These are phyloP conservation scores for Plecotus auritus DNA, from an alignment of 2,113 vertebrate genomes.

Conservation along the genomic window DNA sequence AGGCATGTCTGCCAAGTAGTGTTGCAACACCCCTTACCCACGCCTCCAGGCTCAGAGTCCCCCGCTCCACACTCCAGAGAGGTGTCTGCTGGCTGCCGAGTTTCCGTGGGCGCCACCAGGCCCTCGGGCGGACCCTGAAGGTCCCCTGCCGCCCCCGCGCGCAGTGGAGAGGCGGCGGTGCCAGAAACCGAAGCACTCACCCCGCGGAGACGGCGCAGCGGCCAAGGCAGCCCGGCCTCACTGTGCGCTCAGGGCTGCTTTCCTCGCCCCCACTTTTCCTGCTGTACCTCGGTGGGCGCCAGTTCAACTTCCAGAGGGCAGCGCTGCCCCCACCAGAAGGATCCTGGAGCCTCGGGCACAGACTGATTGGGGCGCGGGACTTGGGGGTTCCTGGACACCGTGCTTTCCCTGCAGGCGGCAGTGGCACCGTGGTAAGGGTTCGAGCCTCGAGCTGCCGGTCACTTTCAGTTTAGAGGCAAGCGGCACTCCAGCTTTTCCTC, in stretches of 20 bases:
- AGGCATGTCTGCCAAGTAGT: slow-evolving; percentile 56
- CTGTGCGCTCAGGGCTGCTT: background rate
- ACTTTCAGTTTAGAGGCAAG: slow-evolving; percentile 32
- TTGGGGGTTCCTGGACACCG: background rate
- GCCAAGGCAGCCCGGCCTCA: background rate
- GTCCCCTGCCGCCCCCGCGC: background rate
- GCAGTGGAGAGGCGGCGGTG: background rate
- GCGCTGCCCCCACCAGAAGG: background rate
- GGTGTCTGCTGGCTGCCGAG: background rate
- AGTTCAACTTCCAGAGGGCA: background rate
- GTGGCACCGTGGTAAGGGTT: background rate
- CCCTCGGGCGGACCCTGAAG: background rate
- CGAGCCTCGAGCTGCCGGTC: slow-evolving; percentile 29
- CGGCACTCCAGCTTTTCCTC: background rate
- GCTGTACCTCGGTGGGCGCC: background rate
- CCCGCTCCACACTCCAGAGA: background rate
- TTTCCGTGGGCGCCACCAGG: slow-evolving; percentile 9
- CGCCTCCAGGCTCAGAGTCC: slow-evolving; percentile 1
- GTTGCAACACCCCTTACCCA: slow-evolving; percentile 45
- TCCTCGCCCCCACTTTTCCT: slow-evolving; percentile 48
- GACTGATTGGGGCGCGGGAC: slow-evolving; percentile 32
- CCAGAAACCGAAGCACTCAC: slow-evolving; percentile 46
- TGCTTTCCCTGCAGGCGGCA: slow-evolving; percentile 11
- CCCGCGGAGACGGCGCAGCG: background rate
- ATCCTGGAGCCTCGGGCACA: background rate